A percentile compares a stretch with the other conserved stretches of the same genome.
These are phyloP conservation scores for Ceratosolen solmsi DNA, from an alignment of 1,140 invertebrate species.

Conservation along the genomic window DNA sequence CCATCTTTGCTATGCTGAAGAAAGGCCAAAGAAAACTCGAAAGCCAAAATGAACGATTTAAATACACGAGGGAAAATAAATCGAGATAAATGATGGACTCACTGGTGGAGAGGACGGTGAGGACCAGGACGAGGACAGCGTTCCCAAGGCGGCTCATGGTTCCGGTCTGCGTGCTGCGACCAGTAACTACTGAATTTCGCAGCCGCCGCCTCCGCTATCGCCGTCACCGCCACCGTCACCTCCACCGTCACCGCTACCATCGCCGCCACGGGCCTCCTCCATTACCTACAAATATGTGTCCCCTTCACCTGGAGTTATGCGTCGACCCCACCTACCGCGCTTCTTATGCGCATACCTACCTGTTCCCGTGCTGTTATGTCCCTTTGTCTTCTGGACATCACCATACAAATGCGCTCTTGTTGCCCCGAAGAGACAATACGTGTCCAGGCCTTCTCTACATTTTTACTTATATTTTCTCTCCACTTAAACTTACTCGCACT, in stretches of 20 bases:
- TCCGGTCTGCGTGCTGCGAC: slow-evolving; percentile 63
- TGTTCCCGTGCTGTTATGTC: not conserved
- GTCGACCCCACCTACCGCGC: slow-evolving; percentile 55
- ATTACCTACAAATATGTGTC: slow-evolving; percentile 41
- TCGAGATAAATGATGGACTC: slow-evolving; percentile 50
- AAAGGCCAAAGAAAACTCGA: too few relatives aligned
- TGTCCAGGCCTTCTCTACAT: not conserved
- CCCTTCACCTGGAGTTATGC: slow-evolving; percentile 58
- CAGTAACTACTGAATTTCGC: slow-evolving; percentile 70
- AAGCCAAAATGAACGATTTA: too few relatives aligned
- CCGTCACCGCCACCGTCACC: too few relatives aligned
- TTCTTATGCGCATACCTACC: slow-evolving; percentile 11
- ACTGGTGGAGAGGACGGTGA: slow-evolving; percentile 60
- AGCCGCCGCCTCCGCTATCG: slow-evolving; percentile 54
- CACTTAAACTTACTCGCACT: too few relatives aligned
- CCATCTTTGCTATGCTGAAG: too few relatives aligned
- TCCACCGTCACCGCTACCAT: too few relatives aligned
- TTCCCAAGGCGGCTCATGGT: slow-evolving; percentile 63
- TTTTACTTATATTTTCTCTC: not conserved
- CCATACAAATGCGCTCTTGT: not conserved
- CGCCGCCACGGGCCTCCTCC: too few relatives aligned
- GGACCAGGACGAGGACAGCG: slow-evolving; percentile 60
- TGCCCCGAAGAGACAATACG: not conserved
- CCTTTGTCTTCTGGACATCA: not conserved
- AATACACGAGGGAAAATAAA: slow-evolving; percentile 7